Conservation (phyloP, 2,113 vertebrate species). For the Syrrhaptes paradoxus region DNA sequence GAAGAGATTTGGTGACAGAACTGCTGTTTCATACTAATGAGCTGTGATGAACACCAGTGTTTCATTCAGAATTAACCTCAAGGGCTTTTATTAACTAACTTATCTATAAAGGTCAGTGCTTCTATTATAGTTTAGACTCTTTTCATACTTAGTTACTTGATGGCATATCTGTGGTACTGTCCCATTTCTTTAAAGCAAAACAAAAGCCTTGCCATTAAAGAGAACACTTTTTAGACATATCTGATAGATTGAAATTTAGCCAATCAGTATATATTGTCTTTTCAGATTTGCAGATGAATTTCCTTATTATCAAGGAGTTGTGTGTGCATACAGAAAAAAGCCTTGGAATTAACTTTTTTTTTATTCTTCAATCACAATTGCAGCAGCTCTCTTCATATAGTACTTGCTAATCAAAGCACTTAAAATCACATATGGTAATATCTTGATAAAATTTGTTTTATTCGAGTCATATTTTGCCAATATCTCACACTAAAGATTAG, state of each 20-base stretch:
- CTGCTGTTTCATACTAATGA: conserved; percentile 9
- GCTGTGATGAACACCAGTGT: neutral
- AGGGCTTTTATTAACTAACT: conserved; percentile 7
- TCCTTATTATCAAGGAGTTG: neutral
- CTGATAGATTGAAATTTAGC: neutral
- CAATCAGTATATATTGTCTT: neutral
- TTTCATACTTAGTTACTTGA: neutral
- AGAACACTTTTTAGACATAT: neutral
- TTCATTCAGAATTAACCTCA: conserved; percentile 56
- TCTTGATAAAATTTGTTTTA: neutral
- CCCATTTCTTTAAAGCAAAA: neutral
- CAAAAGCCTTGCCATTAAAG: neutral
- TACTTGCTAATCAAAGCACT: neutral
- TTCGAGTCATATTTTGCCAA: neutral
- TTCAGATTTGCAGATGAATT: neutral
- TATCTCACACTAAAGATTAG: neutral
- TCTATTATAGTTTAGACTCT: conserved; percentile 6
- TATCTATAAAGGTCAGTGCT: conserved; percentile 10
- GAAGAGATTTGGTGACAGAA: neutral
- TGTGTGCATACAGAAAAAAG: neutral
- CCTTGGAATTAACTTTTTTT: neutral
- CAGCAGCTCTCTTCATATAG: neutral
- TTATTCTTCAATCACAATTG: neutral
- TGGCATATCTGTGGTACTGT: neutral
- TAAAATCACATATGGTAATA: neutral